phyloP scores from a whole-genome alignment of 2,888 invertebrate species.

The Agrilus biguttatus region DNA sequence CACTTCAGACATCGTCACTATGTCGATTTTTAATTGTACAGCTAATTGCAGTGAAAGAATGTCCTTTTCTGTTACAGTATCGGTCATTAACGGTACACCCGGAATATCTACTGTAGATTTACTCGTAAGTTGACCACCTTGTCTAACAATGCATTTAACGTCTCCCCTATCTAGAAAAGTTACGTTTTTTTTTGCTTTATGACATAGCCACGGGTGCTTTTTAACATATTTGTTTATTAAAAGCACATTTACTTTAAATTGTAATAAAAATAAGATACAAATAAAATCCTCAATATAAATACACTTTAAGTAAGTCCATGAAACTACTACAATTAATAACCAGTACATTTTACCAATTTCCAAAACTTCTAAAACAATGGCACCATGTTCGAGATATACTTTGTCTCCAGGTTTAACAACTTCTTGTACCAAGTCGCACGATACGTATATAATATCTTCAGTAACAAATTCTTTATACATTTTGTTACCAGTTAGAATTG shows the following conservation, averaged over 20 bases:
- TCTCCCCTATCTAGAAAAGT: no score
- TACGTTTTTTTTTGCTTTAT: no score
- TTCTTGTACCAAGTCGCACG: constrained; percentile 37
- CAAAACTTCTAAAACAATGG: constrained; percentile 57
- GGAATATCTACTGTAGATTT: constrained; percentile 39
- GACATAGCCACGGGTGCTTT: no score
- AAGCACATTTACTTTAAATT: no score
- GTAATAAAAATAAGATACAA: no score
- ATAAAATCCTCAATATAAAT: no score
- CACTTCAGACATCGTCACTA: constrained; percentile 66
- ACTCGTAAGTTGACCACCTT: constrained; percentile 37
- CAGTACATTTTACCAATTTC: constrained; percentile 36
- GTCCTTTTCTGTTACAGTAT: constrained; percentile 30
- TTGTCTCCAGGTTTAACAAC: constrained; percentile 35
- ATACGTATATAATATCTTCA: constrained; percentile 38
- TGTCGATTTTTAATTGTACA: constrained; percentile 55
- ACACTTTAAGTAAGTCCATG: no score
- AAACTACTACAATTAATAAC: no score
- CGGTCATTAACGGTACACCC: constrained; percentile 35
- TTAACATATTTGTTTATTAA: no score
- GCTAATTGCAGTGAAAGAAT: constrained; percentile 41
- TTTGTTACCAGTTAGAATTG: constrained; percentile 37
- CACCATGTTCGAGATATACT: constrained; percentile 50
- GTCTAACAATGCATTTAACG: constrained; percentile 32
- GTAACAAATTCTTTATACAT: constrained; percentile 40